Conservation (phyloP, 92 coral and sea anemone species). For the Anthopleura xanthogrammica region DNA sequence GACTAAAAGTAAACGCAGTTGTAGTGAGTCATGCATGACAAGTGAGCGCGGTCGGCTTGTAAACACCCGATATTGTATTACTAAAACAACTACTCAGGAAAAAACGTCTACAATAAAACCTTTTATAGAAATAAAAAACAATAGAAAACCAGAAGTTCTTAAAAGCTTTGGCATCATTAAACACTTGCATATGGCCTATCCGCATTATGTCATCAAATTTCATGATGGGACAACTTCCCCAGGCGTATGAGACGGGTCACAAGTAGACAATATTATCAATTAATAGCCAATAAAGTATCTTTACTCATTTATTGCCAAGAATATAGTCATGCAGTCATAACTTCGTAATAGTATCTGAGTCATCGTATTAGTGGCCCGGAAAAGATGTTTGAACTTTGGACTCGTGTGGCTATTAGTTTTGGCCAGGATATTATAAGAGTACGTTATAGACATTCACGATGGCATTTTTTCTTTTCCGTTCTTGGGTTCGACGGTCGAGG, state of each 20-base stretch:
- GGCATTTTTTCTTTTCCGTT: not conserved
- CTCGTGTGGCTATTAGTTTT: not conserved
- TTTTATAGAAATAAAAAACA: not conserved
- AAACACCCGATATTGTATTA: not conserved
- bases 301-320: not conserved
- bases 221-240: no score
- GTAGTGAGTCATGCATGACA: not conserved
- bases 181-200: not conserved
- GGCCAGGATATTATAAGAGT: not conserved
- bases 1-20: not conserved
- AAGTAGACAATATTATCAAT: no score
- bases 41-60: not conserved
- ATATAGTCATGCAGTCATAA: not conserved
- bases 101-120: not conserved
- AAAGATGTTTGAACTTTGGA: not conserved
- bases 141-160: not conserved
- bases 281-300: not conserved
- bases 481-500: not conserved
- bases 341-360: not conserved
- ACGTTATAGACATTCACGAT: not conserved
- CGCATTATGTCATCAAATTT: not conserved
- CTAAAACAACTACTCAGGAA: not conserved
- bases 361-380: slow-evolving; percentile 1
- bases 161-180: not conserved
- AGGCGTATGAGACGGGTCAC: no score